Evolutionary conservation across 2,113 vertebrate species (phyloP), one percentile per base, ranked within the genome.

Genomic region (Panthera uncia): DNA sequence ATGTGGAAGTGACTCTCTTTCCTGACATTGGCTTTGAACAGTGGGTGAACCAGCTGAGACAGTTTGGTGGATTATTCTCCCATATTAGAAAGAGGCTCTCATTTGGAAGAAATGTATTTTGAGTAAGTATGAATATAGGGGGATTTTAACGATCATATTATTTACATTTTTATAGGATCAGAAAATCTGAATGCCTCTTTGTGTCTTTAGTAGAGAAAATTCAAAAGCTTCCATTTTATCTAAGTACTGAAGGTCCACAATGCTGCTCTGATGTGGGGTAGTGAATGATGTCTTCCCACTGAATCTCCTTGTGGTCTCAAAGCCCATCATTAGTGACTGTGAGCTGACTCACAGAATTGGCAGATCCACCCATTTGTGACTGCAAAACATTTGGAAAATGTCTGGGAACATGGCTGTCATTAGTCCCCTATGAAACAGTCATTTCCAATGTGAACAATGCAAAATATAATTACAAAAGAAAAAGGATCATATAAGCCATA

Each of bases 11-110:
- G 80, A 69, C 93, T 97, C 38, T 71, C 14, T 97, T 98, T 98
- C 76, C 93, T 97, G 89, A 94, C 97, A 96, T 33, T 98, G 93
- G 36, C 52, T 97, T 98, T 98, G 98, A 98, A 97, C 96, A 65
- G 48, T 71, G 50, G 92, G 91, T 63, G 50, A 95, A 65, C 52
- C 23, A 68, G 4, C 7, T 91, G 11, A 82, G 31, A 8, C 55
- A 33, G 31, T 83, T 95, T 71, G 33, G 4, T 69, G 45, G 9
- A 21, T 52, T 52, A 41, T 16, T 15, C 21, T 27, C 13, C 38
- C 38, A 5, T 50, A 11, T 88, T 96, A 80, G 27, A 69, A 98
- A 27, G 23, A 98, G 82, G 95, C 97, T 98, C 96, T 98, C 97
- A 82, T 97, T 98, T 97, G 0, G 97, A 98, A 91, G 38, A 45